Conservation (phyloP, 2,113 vertebrate genomes). For the Datnioides undecimradiatus region DNA sequence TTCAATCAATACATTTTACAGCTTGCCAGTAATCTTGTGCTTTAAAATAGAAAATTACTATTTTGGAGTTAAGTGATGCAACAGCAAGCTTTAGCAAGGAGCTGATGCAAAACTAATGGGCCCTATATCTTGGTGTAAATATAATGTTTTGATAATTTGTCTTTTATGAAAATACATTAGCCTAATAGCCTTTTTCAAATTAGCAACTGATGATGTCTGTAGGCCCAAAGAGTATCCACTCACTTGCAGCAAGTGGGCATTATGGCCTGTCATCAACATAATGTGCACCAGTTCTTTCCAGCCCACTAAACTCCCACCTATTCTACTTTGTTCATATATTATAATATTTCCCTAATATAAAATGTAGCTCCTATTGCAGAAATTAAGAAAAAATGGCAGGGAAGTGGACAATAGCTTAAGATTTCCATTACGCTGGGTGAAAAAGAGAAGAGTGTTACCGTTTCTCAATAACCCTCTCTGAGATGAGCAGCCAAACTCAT, state of each 20-base stretch:
- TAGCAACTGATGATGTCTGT: conserved; percentile 30
- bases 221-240: background rate
- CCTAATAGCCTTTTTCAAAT: conserved; percentile 49
- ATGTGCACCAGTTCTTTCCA: background rate
- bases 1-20: conserved; percentile 73
- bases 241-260: conserved; percentile 8
- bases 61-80: conserved; percentile 13
- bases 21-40: conserved; percentile 58
- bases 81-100: background rate
- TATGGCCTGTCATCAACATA: conserved; percentile 23
- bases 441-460: background rate
- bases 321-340: background rate
- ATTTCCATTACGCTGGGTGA: conserved; percentile 19
- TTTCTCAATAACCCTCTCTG: background rate
- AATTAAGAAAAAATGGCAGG: background rate
- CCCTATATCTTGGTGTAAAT: conserved; percentile 24
- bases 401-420: background rate
- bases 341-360: background rate
- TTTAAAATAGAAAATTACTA: conserved; percentile 60
- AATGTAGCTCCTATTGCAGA: conserved; percentile 7
- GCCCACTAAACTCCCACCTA: conserved; percentile 7
- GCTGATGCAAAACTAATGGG: conserved; percentile 38
- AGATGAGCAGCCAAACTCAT: background rate
- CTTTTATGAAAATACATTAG: conserved; percentile 35
- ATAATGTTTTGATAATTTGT: conserved; percentile 21